Percentiles rank a stretch among this genome's conserved stretches.
phyloP scores from a whole-genome alignment of 1,140 invertebrate species.

The Periplaneta americana region DNA sequence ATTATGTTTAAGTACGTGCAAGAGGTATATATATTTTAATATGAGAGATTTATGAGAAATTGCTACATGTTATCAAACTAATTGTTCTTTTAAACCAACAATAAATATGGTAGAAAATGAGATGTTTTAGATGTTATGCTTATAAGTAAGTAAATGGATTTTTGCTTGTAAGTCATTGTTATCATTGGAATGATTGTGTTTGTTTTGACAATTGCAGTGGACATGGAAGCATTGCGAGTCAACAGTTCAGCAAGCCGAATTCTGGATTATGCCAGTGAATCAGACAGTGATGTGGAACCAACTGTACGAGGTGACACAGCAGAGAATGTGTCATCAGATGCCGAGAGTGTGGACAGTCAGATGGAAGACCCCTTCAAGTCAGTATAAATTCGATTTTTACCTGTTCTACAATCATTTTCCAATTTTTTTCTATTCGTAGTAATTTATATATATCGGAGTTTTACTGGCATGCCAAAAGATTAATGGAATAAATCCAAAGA shows the following conservation, averaged over 20 bases:
- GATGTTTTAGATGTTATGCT: neutral
- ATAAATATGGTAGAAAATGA: too few relatives aligned
- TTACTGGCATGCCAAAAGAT: too few relatives aligned
- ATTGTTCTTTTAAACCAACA: too few relatives aligned
- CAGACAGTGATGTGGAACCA: slow-evolving; percentile 64
- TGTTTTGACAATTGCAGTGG: slow-evolving; percentile 40
- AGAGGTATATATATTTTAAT: too few relatives aligned
- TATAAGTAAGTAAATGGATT: neutral
- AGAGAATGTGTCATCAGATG: slow-evolving; percentile 63
- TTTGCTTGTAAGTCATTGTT: neutral
- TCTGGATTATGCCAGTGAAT: slow-evolving; percentile 67
- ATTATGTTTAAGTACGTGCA: too few relatives aligned
- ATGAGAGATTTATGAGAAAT: too few relatives aligned
- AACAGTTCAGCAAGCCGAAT: slow-evolving; percentile 50
- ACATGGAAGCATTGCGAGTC: slow-evolving; percentile 50
- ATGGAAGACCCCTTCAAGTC: slow-evolving; percentile 74
- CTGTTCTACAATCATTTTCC: too few relatives aligned
- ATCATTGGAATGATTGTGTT: neutral
- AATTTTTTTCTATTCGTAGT: too few relatives aligned
- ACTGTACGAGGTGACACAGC: slow-evolving; percentile 55
- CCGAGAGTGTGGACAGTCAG: slow-evolving; percentile 72
- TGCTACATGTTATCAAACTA: too few relatives aligned
- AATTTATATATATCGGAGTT: too few relatives aligned
- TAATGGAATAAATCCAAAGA: too few relatives aligned
- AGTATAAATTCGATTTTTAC: slow-evolving; percentile 29